These are phyloP conservation scores for Ditylenchus weischeri DNA, from an alignment of 2,888 invertebrate species.

Conservation along the genomic window DNA sequence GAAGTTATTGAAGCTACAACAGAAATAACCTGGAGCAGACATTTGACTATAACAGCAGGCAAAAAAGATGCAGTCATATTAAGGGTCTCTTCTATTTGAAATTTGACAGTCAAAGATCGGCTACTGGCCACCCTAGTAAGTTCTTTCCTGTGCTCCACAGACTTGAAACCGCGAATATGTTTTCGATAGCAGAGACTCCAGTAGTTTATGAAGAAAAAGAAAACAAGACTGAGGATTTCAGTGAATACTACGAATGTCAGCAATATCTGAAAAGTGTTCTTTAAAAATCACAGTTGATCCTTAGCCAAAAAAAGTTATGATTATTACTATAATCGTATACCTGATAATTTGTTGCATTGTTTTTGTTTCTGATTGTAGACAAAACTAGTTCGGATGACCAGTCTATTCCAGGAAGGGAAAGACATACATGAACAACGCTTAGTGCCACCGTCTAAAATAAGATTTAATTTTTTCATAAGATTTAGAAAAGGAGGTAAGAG, in stretches of 20 bases:
- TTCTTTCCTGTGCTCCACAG: background rate
- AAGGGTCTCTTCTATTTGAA: slow-evolving; percentile 7
- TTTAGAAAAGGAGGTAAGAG: no score
- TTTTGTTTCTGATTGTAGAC: no score
- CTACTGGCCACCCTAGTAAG: background rate
- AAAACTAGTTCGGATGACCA: no score
- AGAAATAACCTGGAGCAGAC: background rate
- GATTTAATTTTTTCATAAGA: no score
- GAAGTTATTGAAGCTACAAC: background rate
- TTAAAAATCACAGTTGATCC: background rate
- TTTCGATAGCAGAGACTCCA: slow-evolving; percentile 7
- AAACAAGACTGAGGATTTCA: background rate
- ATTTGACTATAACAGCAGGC: slow-evolving; percentile 4
- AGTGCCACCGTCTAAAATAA: no score
- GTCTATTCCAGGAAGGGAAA: no score
- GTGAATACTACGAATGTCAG: background rate
- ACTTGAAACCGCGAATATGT: slow-evolving; percentile 4
- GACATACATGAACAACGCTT: no score
- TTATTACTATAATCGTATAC: no score
- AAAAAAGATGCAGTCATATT: background rate
- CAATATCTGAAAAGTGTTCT: background rate
- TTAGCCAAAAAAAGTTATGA: background rate
- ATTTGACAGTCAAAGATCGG: background rate
- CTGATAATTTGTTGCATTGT: no score
- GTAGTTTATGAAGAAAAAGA: slow-evolving; percentile 6